Base-by-base conservation (phyloP, 1,140 invertebrate species). In the Bradysia coprophila region DNA sequence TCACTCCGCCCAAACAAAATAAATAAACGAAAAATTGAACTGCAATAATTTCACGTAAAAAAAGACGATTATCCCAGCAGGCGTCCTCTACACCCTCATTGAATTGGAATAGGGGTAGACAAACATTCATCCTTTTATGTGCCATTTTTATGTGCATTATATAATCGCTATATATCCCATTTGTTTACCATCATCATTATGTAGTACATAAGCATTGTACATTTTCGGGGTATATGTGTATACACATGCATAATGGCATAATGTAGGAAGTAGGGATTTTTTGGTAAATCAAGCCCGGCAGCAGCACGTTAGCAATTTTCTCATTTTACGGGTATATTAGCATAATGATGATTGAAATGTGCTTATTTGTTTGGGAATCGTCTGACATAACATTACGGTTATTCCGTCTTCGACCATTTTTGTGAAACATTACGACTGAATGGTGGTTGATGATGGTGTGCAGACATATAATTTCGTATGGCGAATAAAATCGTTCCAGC, bases 271-370 rank as follows among this genome's bases (percentile, higher is more conserved):
- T 28, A 28, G 24, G 24, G 24, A 28, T 28, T 28, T 28, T 28
- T 8, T 28, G 24, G 6, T 28, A 28, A 28, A 28, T 28, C 24
- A 28, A 28, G 24, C 24, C 13, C 24, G 24, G 24, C n/a, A n/a
- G n/a, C n/a, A 34, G 18, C 16, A 18, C 33, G 32, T 13, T 34
- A 5, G 18, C 11, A 34, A 34, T 16, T 18, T 38, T 10, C 18
- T 20, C 36, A 38, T 38, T 38, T 38, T 38, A 38, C 21, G 36
- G 36, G 36, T 38, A 18, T 38, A 38, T 38, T 38, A 38, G 36
- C 36, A n/a, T 38, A 38, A 38, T 38, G 36, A 38, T 38, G 36
- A 38, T 38, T 38, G 36, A 38, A 38, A 38, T 38, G 18, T 38
- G 36, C 18, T n/a, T 38, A 18, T 38, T 38, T 18, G 36, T n/a